Conservation (phyloP, 2,888 invertebrate genomes). For the Oligia latruncula region DNA sequence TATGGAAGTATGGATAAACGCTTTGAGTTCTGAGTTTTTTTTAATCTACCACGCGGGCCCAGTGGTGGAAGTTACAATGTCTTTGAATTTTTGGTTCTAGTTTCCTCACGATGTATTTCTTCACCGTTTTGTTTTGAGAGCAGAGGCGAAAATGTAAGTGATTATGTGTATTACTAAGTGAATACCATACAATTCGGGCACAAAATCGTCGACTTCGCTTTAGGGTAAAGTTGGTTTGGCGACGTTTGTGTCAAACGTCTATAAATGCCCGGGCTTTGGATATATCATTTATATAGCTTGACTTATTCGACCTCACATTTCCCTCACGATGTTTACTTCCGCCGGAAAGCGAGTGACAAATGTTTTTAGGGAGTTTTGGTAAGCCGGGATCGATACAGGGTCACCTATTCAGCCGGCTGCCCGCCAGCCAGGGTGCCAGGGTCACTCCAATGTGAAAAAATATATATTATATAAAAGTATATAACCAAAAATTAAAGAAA, state of each 20-base stretch:
- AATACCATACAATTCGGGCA: constrained; percentile 30
- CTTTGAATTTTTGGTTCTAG: background rate
- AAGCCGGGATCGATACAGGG: constrained; percentile 63
- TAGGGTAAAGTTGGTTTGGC: constrained; percentile 42
- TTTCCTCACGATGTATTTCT: background rate
- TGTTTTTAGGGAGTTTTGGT: constrained; percentile 65
- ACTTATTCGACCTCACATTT: constrained; percentile 67
- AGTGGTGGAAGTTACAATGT: background rate
- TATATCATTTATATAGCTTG: constrained; percentile 62
- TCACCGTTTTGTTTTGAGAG: background rate
- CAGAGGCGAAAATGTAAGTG: background rate
- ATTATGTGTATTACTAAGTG: constrained; percentile 14
- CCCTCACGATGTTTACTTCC: constrained; percentile 66
- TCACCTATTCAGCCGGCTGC: constrained; percentile 56
- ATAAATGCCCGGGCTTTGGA: constrained; percentile 58
- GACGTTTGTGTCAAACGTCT: constrained; percentile 51
- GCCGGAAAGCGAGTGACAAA: constrained; percentile 67
- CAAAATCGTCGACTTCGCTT: constrained; percentile 40
- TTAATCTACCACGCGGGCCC: background rate
- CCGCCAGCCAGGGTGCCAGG: constrained; percentile 40
- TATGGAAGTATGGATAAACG: too few species aligned
- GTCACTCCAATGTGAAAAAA: constrained; percentile 47
- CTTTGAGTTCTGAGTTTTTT: too few species aligned
- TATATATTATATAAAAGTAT: too few species aligned
- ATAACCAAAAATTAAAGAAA: too few species aligned